Evolutionary conservation across 2,797 vertebrate species (phyloP), one percentile per base, ranked within the genome.

Genomic region (Malurus splendens): DNA sequence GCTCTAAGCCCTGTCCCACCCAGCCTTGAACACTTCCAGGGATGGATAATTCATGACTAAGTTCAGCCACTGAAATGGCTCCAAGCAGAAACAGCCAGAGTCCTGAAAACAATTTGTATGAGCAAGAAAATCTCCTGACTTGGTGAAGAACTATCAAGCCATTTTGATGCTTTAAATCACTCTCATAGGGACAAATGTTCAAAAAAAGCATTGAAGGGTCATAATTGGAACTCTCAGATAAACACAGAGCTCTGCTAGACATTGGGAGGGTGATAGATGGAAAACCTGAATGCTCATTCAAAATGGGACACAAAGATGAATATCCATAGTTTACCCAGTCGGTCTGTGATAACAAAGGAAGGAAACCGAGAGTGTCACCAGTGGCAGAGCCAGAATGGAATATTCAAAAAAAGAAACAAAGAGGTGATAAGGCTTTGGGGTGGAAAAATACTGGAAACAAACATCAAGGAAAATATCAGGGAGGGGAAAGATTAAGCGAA

Each of bases 381-480:
- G 45, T 4, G 9, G 82, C 60, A 45, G 70, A 76, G 45, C 36
- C 77, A 52, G 60, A 68, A 72, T n/a, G 61, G 74, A 83, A 80
- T 25, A 52, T 70, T 81, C 51, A 64, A 56, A 93, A 94, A 85
- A 30, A 86, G 85, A 81, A 90, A 85, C 85, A 89, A 73, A 78
- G 85, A 52, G 60, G 25, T 44, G 89, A 95, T 93, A 93, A 89
- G 59, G 38, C 36, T 76, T 60, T 9, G 1, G 77, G 14, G 41
- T 90, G 79, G 88, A 89, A 95, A 92, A 95, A 45, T 51, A 83
- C 84, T 88, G 83, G 62, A 87, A 78, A 78, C 4, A 78, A 85
- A 50, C 16, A 78, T 50, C 0, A 5, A 90, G 60, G 59, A 81
- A 90, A 92, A 80, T 76, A 84, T 28, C 3, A 1, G 13, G 7